phyloP scores from a whole-genome alignment of 2,113 vertebrate species.

The Lichenostomus cassidix region DNA sequence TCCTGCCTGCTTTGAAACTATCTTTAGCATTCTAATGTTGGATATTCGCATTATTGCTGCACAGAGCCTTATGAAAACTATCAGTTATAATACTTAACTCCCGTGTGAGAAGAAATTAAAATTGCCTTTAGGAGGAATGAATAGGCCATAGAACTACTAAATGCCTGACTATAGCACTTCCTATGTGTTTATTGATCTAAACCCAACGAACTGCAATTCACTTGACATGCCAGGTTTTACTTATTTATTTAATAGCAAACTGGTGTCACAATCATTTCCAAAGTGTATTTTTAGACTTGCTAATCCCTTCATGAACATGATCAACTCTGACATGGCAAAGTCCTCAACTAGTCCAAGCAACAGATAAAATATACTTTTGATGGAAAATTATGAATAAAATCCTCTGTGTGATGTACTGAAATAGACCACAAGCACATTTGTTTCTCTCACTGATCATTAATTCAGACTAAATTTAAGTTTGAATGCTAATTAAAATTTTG shows the following conservation, averaged over 20 bases:
- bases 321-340: neutral
- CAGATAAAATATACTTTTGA: neutral
- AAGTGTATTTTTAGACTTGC: neutral
- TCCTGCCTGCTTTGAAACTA: neutral
- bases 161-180: neutral
- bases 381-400: neutral
- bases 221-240: neutral
- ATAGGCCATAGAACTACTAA: neutral
- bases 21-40: neutral
- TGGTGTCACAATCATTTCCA: neutral
- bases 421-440: conserved; percentile 13
- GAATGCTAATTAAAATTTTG: conserved; percentile 61
- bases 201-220: neutral
- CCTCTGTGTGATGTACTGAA: neutral
- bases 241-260: neutral
- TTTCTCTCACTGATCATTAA: conserved; percentile 54
- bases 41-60: neutral
- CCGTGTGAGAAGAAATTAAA: neutral
- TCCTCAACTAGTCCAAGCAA: neutral
- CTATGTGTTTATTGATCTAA: neutral
- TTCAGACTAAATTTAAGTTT: conserved; percentile 22
- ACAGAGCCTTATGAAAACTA: neutral
- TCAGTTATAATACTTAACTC: neutral
- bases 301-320: neutral
- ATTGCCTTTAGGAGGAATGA: neutral